Evolutionary conservation across 2,797 vertebrate genomes (phyloP).

Genomic region (Sternotherus odoratus): DNA sequence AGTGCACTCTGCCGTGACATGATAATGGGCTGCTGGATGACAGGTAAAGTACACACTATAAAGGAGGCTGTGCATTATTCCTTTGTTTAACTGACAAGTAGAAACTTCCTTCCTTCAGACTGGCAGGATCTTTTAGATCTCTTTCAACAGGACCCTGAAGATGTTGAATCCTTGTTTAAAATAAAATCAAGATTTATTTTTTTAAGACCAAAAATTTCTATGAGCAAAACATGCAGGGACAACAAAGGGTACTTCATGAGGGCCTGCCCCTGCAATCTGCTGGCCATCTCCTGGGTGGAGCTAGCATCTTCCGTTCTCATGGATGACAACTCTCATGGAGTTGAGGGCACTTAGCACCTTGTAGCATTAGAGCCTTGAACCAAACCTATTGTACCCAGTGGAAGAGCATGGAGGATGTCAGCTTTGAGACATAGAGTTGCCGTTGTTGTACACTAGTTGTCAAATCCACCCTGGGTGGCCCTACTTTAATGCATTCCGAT

Average conservation of each 20-base stretch:
- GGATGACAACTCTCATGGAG: background rate
- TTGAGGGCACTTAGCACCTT: background rate
- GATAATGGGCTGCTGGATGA: slow-evolving; percentile 91
- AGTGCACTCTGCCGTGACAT: slow-evolving; percentile 85
- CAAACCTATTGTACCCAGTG: background rate
- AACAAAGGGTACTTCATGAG: background rate
- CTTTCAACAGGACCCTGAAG: slow-evolving; percentile 59
- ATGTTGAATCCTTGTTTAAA: slow-evolving; percentile 53
- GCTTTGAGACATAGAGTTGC: background rate
- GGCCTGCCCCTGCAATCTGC: background rate
- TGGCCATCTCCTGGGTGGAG: background rate
- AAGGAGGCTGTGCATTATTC: slow-evolving; percentile 81
- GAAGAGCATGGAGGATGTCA: background rate
- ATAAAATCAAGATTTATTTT: slow-evolving; percentile 44
- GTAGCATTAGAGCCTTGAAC: slow-evolving; percentile 15
- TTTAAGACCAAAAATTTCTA: slow-evolving; percentile 1
- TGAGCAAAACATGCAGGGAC: background rate
- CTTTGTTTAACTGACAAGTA: slow-evolving; percentile 84
- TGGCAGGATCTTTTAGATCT: slow-evolving; percentile 76
- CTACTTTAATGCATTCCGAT: background rate
- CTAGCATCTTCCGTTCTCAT: background rate
- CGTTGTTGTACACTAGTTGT: background rate
- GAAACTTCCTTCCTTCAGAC: slow-evolving; percentile 77
- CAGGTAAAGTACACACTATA: slow-evolving; percentile 85
- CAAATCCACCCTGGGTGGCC: background rate